These are phyloP conservation scores for Phyllotreta striolata DNA, from an alignment of 2,888 invertebrate genomes.

Conservation along the genomic window DNA sequence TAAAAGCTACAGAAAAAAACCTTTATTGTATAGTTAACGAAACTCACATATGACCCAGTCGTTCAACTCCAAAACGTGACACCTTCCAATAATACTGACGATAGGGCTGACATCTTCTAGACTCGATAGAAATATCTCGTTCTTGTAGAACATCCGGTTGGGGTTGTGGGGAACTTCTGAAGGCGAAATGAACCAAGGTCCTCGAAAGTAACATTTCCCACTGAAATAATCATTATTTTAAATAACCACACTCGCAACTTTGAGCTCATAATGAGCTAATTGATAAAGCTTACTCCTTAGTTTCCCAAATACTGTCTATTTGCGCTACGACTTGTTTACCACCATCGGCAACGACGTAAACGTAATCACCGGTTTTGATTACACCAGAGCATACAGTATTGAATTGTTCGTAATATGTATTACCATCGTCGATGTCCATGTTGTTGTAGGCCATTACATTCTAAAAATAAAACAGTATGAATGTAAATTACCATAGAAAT, in stretches of 20 bases:
- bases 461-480: constrained; percentile 61
- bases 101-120: constrained; percentile 92
- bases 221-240: constrained; percentile 60
- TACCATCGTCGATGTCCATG: constrained; percentile 75
- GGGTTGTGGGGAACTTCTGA: constrained; percentile 84
- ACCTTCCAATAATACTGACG: constrained; percentile 90
- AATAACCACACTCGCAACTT: too few relatives aligned
- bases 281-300: constrained; percentile 76
- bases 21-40: neutral
- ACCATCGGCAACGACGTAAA: constrained; percentile 91
- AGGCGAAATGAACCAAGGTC: constrained; percentile 92
- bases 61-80: constrained; percentile 87
- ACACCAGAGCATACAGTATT: constrained; percentile 84
- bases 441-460: constrained; percentile 79
- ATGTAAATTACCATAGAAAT: neutral
- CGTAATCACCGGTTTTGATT: constrained; percentile 91
- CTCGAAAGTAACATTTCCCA: constrained; percentile 90
- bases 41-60: constrained; percentile 87
- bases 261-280: too few relatives aligned
- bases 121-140: constrained; percentile 91
- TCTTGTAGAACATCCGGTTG: constrained; percentile 85
- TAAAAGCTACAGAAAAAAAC: too few relatives aligned
- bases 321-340: constrained; percentile 92
- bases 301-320: constrained; percentile 94
- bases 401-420: constrained; percentile 92